Conservation (phyloP, 2,113 vertebrate species). For the Pterocles gutturalis region DNA sequence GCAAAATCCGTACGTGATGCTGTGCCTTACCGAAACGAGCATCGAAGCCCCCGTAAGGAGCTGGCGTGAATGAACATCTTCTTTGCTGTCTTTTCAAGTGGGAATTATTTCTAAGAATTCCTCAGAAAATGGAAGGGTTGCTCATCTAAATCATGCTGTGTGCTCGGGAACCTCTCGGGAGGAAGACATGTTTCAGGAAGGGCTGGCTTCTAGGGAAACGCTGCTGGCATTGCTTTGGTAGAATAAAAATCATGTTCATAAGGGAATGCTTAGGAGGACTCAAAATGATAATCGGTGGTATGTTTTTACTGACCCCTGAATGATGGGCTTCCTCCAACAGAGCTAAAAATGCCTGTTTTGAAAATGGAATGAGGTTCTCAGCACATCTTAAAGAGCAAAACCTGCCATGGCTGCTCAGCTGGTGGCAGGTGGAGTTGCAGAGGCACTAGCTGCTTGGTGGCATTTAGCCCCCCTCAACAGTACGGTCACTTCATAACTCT, state of each 20-base stretch:
- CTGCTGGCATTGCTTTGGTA: rapidly evolving
- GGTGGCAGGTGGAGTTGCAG: constrained; percentile 48
- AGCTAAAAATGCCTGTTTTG: constrained; percentile 33
- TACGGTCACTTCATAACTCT: neutral
- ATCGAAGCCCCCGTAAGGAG: neutral
- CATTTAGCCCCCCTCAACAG: neutral
- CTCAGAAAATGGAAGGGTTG: neutral
- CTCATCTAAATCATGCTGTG: neutral
- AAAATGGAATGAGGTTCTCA: neutral
- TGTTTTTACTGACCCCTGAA: neutral
- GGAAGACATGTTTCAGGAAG: constrained; percentile 67
- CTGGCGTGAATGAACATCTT: neutral
- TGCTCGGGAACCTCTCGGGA: neutral
- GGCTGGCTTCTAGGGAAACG: neutral
- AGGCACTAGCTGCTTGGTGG: neutral
- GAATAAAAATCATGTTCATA: neutral
- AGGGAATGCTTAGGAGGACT: neutral
- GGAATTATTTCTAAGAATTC: neutral
- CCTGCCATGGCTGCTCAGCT: constrained; percentile 30
- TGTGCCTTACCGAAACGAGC: neutral
- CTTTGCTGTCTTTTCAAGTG: neutral
- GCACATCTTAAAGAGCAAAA: neutral
- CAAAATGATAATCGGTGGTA: neutral
- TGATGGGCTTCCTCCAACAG: neutral
- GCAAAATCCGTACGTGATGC: neutral